These are phyloP conservation scores for Ariopsis seemanni DNA, from an alignment of 2,113 vertebrate species.

Conservation along the genomic window DNA sequence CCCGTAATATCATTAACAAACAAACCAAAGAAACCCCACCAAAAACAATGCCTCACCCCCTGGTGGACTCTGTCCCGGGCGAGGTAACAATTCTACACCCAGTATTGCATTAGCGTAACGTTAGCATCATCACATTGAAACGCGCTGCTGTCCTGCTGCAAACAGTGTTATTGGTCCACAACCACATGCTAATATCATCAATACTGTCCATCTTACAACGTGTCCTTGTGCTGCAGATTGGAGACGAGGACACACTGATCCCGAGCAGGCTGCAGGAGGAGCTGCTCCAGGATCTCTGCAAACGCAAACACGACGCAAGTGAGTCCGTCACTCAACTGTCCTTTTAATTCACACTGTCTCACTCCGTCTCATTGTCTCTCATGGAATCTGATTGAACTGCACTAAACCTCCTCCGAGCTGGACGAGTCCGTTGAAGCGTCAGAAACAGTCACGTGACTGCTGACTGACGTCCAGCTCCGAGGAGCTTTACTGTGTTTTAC, in stretches of 20 bases:
- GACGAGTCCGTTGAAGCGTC: neutral
- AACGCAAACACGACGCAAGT: slow-evolving; percentile 51
- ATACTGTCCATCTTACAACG: neutral
- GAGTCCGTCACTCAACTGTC: slow-evolving; percentile 15
- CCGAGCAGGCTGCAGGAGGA: slow-evolving; percentile 77
- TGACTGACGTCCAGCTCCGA: neutral
- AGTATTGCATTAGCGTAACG: neutral
- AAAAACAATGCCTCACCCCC: too few relatives aligned
- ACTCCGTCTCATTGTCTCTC: neutral
- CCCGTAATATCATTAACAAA: too few relatives aligned
- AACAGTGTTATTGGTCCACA: neutral
- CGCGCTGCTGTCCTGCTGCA: neutral
- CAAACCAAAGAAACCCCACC: too few relatives aligned
- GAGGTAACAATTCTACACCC: neutral
- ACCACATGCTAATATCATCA: neutral
- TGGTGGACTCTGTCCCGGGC: too few relatives aligned
- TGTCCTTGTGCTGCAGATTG: slow-evolving; percentile 60
- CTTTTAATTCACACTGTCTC: neutral
- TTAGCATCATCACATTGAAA: neutral
- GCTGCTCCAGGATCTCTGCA: slow-evolving; percentile 64
- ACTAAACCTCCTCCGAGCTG: too few relatives aligned
- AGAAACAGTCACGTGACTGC: too few relatives aligned
- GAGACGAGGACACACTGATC: slow-evolving; percentile 78
- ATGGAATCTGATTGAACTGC: too few relatives aligned
- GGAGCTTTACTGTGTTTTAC: too few relatives aligned